These are phyloP conservation scores for Benthosema pterotum DNA, from an alignment of 2,797 vertebrate species.

Conservation along the genomic window DNA sequence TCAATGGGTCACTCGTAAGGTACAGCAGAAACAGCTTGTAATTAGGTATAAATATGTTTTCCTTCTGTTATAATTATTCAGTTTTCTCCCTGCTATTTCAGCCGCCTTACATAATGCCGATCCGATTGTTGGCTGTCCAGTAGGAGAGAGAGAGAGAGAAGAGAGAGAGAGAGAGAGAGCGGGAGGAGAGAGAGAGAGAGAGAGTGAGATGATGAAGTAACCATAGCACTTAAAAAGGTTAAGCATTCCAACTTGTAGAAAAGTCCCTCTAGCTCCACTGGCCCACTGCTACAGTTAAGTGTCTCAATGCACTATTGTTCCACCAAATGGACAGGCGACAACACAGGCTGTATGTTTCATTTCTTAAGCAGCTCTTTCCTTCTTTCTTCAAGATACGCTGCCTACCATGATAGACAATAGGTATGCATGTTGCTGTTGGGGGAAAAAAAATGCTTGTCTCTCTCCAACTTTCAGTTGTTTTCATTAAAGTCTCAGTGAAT, in stretches of 20 bases:
- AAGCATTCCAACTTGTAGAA: conserved; percentile 53
- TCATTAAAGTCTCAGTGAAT: no score
- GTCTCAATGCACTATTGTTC: conserved; percentile 67
- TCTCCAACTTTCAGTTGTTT: no score
- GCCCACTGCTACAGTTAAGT: conserved; percentile 26
- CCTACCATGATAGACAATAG: no score
- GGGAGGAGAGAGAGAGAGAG: no score
- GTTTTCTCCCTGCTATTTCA: not conserved
- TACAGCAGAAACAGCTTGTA: not conserved
- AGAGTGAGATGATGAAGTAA: conserved; percentile 43
- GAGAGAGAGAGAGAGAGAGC: no score
- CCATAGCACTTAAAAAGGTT: conserved; percentile 59
- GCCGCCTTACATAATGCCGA: not conserved
- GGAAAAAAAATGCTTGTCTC: conserved; percentile 11
- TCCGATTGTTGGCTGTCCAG: conserved; percentile 4
- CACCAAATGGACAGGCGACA: conserved; percentile 52
- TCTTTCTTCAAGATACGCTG: conserved; percentile 53
- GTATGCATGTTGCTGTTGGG: conserved; percentile 64
- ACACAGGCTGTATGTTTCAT: conserved; percentile 57
- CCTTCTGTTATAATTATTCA: not conserved
- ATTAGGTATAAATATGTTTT: conserved; percentile 1
- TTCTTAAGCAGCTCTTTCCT: conserved; percentile 47
- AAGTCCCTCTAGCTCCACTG: conserved; percentile 39
- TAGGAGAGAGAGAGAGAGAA: no score
- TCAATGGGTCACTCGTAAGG: not conserved